phyloP scores from a whole-genome alignment of 2,113 vertebrate species.

The Triplophysa siluroides region DNA sequence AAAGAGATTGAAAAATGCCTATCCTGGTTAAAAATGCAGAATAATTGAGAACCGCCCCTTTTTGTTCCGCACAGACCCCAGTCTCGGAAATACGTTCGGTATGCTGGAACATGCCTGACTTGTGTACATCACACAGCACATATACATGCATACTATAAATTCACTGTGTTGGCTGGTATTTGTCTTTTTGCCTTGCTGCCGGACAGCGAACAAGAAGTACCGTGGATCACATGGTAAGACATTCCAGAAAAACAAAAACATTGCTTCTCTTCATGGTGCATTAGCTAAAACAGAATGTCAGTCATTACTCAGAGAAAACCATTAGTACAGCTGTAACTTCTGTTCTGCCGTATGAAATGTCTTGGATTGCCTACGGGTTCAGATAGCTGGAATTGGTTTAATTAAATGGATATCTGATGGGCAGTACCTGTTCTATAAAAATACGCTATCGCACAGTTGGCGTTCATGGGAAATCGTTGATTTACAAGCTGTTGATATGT shows the following conservation, averaged over 20 bases:
- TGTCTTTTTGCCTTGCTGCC: constrained; percentile 54
- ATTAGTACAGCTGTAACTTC: not conserved
- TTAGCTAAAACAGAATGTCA: not conserved
- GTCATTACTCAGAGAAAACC: not conserved
- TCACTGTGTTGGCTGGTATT: constrained; percentile 50
- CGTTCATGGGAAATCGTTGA: not conserved
- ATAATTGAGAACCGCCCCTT: no score
- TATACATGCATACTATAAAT: constrained; percentile 22
- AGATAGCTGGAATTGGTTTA: constrained; percentile 8
- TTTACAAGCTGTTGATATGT: constrained; percentile 8
- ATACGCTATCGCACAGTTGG: not conserved
- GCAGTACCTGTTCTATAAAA: not conserved
- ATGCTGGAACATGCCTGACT: not conserved
- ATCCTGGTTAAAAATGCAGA: no score
- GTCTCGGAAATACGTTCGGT: no score
- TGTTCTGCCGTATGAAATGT: not conserved
- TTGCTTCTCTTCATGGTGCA: not conserved
- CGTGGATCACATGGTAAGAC: constrained; percentile 49
- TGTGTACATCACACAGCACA: not conserved
- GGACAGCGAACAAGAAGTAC: constrained; percentile 55
- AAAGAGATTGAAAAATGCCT: no score
- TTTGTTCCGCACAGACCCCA: no score
- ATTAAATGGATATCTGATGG: not conserved
- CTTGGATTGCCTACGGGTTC: not conserved
- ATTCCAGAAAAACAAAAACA: not conserved